Conservation (phyloP, 2,113 vertebrate genomes). For the Scomber colias region DNA sequence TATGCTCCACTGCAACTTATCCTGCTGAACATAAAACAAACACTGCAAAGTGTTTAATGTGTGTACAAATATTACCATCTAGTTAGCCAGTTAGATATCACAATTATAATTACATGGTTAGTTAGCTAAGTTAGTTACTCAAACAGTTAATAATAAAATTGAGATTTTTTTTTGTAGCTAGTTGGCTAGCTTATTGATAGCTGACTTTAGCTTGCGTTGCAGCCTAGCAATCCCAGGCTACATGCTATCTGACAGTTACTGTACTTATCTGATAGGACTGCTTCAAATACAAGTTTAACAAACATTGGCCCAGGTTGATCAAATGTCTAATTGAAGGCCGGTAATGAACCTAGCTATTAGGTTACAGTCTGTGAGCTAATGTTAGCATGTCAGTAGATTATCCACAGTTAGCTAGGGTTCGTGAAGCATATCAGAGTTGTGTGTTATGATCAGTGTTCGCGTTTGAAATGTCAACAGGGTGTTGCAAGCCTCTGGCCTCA, state of each 20-base stretch:
- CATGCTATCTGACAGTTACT: slow-evolving; percentile 13
- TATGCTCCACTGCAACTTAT: neutral
- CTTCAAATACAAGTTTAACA: neutral
- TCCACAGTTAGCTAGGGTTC: slow-evolving; percentile 40
- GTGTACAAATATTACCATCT: neutral
- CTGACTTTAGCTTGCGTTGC: slow-evolving; percentile 34
- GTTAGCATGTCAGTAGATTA: slow-evolving; percentile 41
- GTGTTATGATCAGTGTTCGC: slow-evolving; percentile 3
- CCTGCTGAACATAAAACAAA: neutral
- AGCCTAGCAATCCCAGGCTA: slow-evolving; percentile 5
- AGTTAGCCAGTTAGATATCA: accelerated
- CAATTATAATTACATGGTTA: neutral
- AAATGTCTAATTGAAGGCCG: neutral
- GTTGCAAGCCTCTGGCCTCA: neutral
- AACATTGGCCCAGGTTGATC: neutral
- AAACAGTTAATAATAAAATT: neutral
- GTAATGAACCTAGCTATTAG: neutral
- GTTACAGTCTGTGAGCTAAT: slow-evolving; percentile 24
- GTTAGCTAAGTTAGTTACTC: neutral
- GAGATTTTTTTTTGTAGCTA: slow-evolving; percentile 12
- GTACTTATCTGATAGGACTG: neutral
- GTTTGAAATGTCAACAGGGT: neutral
- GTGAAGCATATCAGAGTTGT: neutral
- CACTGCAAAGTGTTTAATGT: neutral
- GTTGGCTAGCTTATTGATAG: slow-evolving; percentile 26